A percentile compares a stretch with the other conserved stretches of the same genome.
Evolutionary conservation across 2,113 vertebrate genomes (phyloP).

Genomic region (Scartelaos histophorus): DNA sequence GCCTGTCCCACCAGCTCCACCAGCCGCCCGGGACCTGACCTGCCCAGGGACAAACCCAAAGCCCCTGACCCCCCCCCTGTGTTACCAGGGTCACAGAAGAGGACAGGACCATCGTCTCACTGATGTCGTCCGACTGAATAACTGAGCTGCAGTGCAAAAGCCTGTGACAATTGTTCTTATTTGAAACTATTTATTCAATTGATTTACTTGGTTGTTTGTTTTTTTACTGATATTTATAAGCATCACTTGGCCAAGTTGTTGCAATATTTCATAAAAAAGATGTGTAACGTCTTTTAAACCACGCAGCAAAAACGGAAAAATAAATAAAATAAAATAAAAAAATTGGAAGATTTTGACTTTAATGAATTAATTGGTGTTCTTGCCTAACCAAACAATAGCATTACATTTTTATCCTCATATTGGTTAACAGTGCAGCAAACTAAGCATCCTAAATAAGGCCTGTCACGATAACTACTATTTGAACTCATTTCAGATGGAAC

Average conservation of each 20-base stretch:
- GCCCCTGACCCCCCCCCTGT: slow-evolving; percentile 37
- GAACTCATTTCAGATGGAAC: too few species aligned
- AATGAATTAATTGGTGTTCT: slow-evolving; percentile 20
- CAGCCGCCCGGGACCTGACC: slow-evolving; percentile 79
- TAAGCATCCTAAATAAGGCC: slow-evolving; percentile 35
- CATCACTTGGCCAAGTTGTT: slow-evolving; percentile 28
- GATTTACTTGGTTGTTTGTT: slow-evolving; percentile 60
- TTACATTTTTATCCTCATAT: not conserved
- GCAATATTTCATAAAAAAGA: slow-evolving; percentile 3
- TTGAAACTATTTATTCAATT: slow-evolving; percentile 56
- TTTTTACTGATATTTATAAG: slow-evolving; percentile 55
- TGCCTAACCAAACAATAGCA: slow-evolving; percentile 15
- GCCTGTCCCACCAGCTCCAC: slow-evolving; percentile 82
- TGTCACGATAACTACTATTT: too few species aligned
- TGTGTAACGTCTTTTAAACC: slow-evolving; percentile 4
- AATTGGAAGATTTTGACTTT: slow-evolving; percentile 1
- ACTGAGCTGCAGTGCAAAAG: slow-evolving; percentile 32
- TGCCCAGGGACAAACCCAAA: slow-evolving; percentile 51
- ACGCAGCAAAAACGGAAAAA: not conserved
- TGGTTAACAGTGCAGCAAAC: slow-evolving; percentile 44
- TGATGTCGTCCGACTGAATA: slow-evolving; percentile 19
- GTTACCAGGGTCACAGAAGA: slow-evolving; percentile 52
- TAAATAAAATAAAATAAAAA: not conserved
- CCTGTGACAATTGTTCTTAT: slow-evolving; percentile 35
- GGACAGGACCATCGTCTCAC: slow-evolving; percentile 22